Evolutionary conservation across 2,113 vertebrate species (phyloP).

Genomic region (Peromyscus polionotus): DNA sequence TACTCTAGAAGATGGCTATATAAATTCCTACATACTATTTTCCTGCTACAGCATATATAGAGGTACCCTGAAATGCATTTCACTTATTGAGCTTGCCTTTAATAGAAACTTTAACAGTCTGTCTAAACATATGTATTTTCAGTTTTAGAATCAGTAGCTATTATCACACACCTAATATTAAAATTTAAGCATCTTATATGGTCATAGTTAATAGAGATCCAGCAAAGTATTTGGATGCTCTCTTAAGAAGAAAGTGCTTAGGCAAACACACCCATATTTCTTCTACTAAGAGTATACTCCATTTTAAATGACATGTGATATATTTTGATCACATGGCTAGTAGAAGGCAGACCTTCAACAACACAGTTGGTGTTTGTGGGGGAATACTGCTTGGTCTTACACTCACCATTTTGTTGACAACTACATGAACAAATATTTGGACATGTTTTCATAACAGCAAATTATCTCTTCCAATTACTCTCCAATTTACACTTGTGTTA

Average conservation of each 20-base stretch:
- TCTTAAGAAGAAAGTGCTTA: neutral
- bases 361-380: conserved; percentile 5
- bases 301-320: neutral
- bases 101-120: neutral
- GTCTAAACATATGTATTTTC: neutral
- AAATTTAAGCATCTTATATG: neutral
- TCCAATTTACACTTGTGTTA: conserved; percentile 74
- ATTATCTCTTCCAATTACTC: conserved; percentile 76
- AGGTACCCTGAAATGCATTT: neutral
- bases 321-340: neutral
- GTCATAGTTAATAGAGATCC: neutral
- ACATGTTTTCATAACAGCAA: conserved; percentile 77
- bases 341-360: neutral
- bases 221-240: neutral
- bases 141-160: neutral
- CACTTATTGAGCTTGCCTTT: neutral
- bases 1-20: neutral
- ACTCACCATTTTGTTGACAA: conserved; percentile 62
- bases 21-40: neutral
- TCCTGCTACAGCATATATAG: neutral
- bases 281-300: neutral
- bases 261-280: neutral
- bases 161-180: neutral
- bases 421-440: conserved; percentile 77
- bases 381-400: conserved; percentile 40